These are phyloP conservation scores for Choloepus hoffmanni DNA, from an alignment of 2,113 vertebrate species.

Conservation along the genomic window DNA sequence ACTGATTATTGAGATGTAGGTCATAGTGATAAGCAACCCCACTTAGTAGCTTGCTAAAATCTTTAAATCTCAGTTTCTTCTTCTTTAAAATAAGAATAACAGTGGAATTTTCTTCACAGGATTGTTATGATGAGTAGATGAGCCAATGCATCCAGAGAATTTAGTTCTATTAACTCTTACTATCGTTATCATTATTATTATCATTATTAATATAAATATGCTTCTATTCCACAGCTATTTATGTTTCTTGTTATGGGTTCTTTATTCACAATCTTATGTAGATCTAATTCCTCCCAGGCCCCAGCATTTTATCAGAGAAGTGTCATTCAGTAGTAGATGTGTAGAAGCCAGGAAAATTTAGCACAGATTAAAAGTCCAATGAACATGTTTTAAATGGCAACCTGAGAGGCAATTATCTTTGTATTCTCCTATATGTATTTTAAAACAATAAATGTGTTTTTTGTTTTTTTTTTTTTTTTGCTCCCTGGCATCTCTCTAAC, in stretches of 20 bases:
- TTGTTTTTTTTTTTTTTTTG: not conserved
- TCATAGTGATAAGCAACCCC: not conserved
- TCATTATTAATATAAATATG: not conserved
- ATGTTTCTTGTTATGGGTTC: not conserved
- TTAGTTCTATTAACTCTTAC: not conserved
- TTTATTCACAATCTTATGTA: not conserved
- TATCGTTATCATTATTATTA: not conserved
- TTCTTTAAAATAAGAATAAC: not conserved
- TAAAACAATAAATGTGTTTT: not conserved
- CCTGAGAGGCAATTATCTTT: not conserved
- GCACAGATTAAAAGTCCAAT: not conserved
- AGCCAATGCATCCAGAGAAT: not conserved
- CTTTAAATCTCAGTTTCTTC: not conserved
- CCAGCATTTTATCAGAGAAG: not conserved
- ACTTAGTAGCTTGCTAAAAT: not conserved
- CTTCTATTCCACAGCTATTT: not conserved
- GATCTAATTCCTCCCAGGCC: not conserved
- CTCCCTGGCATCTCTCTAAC: not conserved
- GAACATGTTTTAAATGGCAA: not conserved
- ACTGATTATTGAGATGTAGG: not conserved
- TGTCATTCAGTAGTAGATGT: slow-evolving; percentile 7
- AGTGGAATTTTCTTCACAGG: not conserved
- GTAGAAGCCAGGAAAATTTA: slow-evolving; percentile 15
- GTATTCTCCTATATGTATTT: not conserved
- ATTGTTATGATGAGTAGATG: not conserved